A percentile compares a stretch with the other conserved stretches of the same genome.
These are phyloP conservation scores for Nemotelus pantherinus DNA, from an alignment of 2,888 invertebrate species.

Conservation along the genomic window DNA sequence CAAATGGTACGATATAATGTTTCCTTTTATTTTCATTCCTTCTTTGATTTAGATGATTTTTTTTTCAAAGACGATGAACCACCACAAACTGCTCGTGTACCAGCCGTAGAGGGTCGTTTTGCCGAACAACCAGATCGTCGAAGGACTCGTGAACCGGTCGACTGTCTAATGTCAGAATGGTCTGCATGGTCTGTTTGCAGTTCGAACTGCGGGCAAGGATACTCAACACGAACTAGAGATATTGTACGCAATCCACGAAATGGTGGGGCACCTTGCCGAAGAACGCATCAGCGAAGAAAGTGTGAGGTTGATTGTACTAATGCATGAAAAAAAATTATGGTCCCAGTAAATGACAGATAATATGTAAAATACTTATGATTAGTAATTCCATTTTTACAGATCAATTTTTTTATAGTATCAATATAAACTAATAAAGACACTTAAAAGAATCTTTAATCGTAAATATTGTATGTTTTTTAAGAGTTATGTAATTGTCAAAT, in stretches of 20 bases:
- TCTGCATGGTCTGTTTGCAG: slow-evolving; percentile 85
- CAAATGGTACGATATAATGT: neutral
- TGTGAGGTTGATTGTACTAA: slow-evolving; percentile 54
- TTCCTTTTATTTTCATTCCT: neutral
- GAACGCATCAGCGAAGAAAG: slow-evolving; percentile 59
- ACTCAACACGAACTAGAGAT: slow-evolving; percentile 68
- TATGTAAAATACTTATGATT: too few species aligned
- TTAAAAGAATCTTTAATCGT: too few species aligned
- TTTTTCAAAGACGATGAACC: neutral
- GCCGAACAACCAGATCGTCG: slow-evolving; percentile 45
- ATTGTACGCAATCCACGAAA: slow-evolving; percentile 59
- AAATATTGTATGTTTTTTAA: too few species aligned
- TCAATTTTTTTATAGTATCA: too few species aligned
- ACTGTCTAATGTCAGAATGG: slow-evolving; percentile 83
- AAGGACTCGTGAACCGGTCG: slow-evolving; percentile 61
- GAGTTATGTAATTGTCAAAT: too few species aligned
- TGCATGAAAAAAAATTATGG: neutral
- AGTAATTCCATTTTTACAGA: too few species aligned
- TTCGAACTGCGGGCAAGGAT: slow-evolving; percentile 80
- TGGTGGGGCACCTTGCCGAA: slow-evolving; percentile 60
- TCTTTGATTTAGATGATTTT: neutral
- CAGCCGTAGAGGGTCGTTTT: neutral
- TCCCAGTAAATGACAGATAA: neutral
- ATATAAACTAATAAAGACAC: too few species aligned
- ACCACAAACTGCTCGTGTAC: neutral